phyloP scores from a whole-genome alignment of 2,888 invertebrate species.

The Platycheirus albimanus region DNA sequence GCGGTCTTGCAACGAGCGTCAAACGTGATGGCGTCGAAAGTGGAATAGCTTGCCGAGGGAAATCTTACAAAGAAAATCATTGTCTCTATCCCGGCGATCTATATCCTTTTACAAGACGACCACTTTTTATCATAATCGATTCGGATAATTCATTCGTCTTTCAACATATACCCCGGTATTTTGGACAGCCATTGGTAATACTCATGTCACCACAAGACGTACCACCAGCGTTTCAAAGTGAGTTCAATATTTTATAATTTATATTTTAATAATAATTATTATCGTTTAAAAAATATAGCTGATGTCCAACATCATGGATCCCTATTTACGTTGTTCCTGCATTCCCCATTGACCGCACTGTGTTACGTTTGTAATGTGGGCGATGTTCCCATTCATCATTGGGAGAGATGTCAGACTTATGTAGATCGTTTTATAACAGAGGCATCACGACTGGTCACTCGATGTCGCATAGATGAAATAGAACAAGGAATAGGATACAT shows the following conservation, averaged over 20 bases:
- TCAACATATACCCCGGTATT: constrained; percentile 94
- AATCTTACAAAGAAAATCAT: constrained; percentile 86
- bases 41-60: constrained; percentile 82
- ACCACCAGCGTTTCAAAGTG: constrained; percentile 92
- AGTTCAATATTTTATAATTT: no score
- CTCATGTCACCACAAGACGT: constrained; percentile 97
- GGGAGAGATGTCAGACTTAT: constrained; percentile 95
- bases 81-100: constrained; percentile 97
- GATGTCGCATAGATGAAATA: constrained; percentile 90
- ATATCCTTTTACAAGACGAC: constrained; percentile 95
- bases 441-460: constrained; percentile 91
- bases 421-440: constrained; percentile 95
- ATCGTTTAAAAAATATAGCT: constrained; percentile 79
- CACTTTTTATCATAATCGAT: constrained; percentile 96
- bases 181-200: constrained; percentile 96
- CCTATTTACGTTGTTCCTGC: constrained; percentile 96
- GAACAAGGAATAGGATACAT: constrained; percentile 83
- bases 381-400: constrained; percentile 92
- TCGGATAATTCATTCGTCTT: constrained; percentile 97
- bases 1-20: constrained; percentile 94
- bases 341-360: constrained; percentile 95
- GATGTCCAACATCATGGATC: constrained; percentile 94
- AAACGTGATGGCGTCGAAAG: constrained; percentile 87
- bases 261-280: neutral
- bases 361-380: constrained; percentile 95